These are phyloP conservation scores for Phylloscopus collybita DNA, from an alignment of 2,797 vertebrate species.

Conservation along the genomic window DNA sequence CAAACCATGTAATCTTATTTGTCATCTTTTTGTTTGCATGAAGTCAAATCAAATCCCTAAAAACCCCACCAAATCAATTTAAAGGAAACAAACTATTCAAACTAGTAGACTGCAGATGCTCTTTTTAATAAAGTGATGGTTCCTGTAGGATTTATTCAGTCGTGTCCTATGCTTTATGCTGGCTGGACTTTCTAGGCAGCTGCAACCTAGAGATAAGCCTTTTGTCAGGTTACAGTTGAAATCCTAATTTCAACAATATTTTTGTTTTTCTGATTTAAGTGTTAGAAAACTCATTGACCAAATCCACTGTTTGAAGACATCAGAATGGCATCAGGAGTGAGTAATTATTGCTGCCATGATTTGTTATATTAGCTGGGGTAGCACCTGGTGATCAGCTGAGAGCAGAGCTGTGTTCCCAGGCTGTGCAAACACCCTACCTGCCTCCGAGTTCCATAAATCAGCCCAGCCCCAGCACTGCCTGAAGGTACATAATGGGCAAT, in stretches of 20 bases:
- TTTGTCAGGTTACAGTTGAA: background rate
- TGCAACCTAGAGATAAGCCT: conserved; percentile 38
- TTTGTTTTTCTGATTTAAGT: background rate
- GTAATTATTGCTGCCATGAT: background rate
- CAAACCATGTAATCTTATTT: background rate
- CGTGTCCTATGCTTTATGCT: background rate
- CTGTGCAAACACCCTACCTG: background rate
- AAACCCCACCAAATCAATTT: background rate
- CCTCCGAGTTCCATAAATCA: background rate
- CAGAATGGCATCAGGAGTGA: background rate
- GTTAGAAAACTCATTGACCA: background rate
- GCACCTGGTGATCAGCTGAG: background rate
- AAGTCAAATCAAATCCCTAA: background rate
- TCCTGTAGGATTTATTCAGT: background rate
- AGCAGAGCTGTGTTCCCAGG: background rate
- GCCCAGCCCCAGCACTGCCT: background rate
- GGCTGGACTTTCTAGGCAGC: background rate
- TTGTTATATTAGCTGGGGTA: background rate
- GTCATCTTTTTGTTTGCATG: background rate
- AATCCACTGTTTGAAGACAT: background rate
- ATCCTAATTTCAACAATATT: background rate
- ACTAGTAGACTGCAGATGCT: background rate
- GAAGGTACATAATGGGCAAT: background rate
- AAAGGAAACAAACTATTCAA: background rate
- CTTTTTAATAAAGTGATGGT: background rate